phyloP scores from a whole-genome alignment of 2,797 vertebrate genomes.

The Prunella strophiata region DNA sequence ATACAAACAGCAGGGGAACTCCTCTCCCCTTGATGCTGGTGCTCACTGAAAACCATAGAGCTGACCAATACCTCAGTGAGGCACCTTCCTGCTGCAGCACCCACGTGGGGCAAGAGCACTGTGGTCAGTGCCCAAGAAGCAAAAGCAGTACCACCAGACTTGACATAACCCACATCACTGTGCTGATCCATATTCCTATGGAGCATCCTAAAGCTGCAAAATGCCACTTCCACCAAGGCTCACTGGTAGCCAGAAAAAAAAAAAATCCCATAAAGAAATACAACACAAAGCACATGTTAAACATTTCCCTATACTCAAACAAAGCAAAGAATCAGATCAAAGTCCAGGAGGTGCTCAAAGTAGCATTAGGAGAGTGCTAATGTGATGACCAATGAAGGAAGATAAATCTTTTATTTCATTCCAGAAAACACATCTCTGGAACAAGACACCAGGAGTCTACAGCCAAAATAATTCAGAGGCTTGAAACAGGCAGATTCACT shows the following conservation, averaged over 20 bases:
- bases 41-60: neutral
- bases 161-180: neutral
- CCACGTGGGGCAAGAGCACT: accelerated
- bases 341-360: neutral
- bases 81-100: neutral
- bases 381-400: neutral
- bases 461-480: neutral
- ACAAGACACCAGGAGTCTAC: neutral
- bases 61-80: neutral
- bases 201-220: neutral
- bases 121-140: neutral
- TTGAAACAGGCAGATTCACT: neutral
- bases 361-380: neutral
- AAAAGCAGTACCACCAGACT: neutral
- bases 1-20: neutral
- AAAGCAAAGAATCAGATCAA: neutral
- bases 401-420: neutral
- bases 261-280: neutral
- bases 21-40: neutral
- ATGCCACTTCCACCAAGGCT: neutral
- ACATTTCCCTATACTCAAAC: neutral
- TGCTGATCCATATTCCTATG: neutral
- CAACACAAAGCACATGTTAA: neutral
- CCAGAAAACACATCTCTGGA: neutral
- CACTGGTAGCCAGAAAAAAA: neutral